phyloP scores from a whole-genome alignment of 1,140 invertebrate genomes.

The Heliconius congener region DNA sequence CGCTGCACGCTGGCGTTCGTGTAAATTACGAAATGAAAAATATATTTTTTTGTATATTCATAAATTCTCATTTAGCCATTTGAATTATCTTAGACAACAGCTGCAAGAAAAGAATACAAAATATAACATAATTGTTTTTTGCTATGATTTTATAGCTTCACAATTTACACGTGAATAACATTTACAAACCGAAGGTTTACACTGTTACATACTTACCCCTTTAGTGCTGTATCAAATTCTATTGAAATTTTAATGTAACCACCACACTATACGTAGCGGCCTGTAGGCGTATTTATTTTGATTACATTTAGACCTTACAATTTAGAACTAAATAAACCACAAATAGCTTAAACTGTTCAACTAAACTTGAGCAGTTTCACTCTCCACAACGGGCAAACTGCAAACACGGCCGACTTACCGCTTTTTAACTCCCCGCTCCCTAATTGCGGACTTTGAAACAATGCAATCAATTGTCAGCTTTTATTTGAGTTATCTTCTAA shows the following conservation, averaged over 20 bases:
- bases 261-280: not conserved
- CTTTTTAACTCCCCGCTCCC: constrained; percentile 53
- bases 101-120: not conserved
- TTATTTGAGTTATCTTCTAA: constrained; percentile 75
- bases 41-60: not conserved
- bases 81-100: not conserved
- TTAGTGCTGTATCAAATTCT: not conserved
- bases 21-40: constrained; percentile 28
- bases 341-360: constrained; percentile 26
- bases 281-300: constrained; percentile 9
- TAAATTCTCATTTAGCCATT: not conserved
- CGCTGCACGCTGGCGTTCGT: constrained; percentile 10
- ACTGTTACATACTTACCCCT: not conserved
- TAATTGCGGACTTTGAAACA: constrained; percentile 66
- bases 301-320: constrained; percentile 15
- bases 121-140: not conserved
- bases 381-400: constrained; percentile 42
- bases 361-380: constrained; percentile 26
- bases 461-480: constrained; percentile 79
- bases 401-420: constrained; percentile 57
- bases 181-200: not conserved
- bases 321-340: constrained; percentile 24
- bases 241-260: not conserved
- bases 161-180: not conserved
- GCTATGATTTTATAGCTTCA: not conserved